phyloP scores from a whole-genome alignment of 1,140 invertebrate species.

The Chionoecetes opilio region DNA sequence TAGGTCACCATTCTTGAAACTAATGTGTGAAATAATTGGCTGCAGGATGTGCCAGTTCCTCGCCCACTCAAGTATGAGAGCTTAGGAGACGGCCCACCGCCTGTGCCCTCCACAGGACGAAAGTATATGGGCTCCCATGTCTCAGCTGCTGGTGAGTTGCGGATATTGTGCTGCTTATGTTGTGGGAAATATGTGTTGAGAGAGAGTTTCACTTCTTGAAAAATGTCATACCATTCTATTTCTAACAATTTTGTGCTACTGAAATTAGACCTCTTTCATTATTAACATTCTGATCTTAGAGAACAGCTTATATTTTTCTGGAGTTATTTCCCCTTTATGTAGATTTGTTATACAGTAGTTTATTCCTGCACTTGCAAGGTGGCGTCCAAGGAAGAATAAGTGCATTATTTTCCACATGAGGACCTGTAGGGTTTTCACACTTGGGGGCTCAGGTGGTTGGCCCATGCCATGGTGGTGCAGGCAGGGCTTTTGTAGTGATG shows the following conservation, averaged over 20 bases:
- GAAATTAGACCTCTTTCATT: not conserved
- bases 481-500: too few relatives aligned
- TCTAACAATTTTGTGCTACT: not conserved
- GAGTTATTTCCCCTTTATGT: too few relatives aligned
- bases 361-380: too few relatives aligned
- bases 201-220: not conserved
- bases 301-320: too few relatives aligned
- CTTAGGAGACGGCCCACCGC: slow-evolving; percentile 63
- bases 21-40: not conserved
- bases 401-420: too few relatives aligned
- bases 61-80: slow-evolving; percentile 67
- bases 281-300: too few relatives aligned
- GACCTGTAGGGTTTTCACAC: too few relatives aligned
- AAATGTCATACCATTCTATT: not conserved
- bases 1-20: not conserved
- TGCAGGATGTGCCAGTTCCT: slow-evolving; percentile 61
- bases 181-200: not conserved
- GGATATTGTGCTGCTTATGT: not conserved
- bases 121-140: slow-evolving; percentile 74
- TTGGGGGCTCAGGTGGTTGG: too few relatives aligned
- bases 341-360: too few relatives aligned
- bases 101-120: slow-evolving; percentile 65
- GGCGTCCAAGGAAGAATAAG: too few relatives aligned
- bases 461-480: too few relatives aligned
- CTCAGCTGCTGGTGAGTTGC: slow-evolving; percentile 66